Percentiles rank a stretch among this genome's conserved stretches.
phyloP scores from a whole-genome alignment of 2,113 vertebrate species.

The Gallinago paraguaiae region DNA sequence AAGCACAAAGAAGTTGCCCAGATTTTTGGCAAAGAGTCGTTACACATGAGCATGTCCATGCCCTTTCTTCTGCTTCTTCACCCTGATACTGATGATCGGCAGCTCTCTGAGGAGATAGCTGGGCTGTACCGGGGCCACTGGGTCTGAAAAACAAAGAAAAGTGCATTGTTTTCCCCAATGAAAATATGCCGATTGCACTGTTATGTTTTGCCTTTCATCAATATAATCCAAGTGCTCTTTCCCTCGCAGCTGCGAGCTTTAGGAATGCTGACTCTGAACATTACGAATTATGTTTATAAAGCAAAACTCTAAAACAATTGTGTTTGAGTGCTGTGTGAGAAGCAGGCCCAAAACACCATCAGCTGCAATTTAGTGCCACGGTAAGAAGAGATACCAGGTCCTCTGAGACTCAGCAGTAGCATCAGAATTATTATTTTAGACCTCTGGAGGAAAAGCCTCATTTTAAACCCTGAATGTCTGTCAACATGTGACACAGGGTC shows the following conservation, averaged over 20 bases:
- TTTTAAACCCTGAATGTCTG: background rate
- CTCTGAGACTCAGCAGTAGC: background rate
- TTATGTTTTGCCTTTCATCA: constrained; percentile 39
- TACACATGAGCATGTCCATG: background rate
- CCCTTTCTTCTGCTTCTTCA: constrained; percentile 19
- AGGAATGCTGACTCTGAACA: constrained; percentile 2
- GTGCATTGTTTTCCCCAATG: background rate
- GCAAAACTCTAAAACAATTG: constrained; percentile 21
- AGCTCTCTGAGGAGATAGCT: background rate
- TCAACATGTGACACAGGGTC: background rate
- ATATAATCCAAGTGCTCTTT: background rate
- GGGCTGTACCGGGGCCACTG: background rate
- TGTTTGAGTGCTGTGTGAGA: background rate
- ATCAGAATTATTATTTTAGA: background rate
- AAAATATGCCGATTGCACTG: background rate
- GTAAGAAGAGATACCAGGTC: background rate
- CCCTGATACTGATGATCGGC: background rate
- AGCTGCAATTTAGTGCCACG: background rate
- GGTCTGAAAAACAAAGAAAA: constrained; percentile 58
- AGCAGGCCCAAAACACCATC: background rate
- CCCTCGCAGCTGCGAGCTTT: background rate
- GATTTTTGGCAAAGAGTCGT: background rate
- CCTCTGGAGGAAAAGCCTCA: background rate
- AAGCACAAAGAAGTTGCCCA: background rate
- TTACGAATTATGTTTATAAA: constrained; percentile 2